Conservation (phyloP, 2,113 vertebrate genomes). For the Aspidoscelis tigris region DNA sequence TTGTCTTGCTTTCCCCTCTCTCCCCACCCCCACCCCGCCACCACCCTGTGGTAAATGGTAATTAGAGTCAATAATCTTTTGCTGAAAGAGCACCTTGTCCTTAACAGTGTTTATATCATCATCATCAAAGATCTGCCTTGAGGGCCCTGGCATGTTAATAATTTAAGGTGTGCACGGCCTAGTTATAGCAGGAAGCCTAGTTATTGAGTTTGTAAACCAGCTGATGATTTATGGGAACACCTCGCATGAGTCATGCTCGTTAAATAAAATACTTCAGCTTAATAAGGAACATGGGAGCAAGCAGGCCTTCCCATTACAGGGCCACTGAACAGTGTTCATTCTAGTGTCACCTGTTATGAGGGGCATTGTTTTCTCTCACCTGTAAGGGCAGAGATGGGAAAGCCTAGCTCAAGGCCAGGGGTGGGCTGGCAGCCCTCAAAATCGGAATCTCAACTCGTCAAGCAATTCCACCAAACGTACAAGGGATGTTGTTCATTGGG, state of each 20-base stretch:
- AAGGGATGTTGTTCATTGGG: too few species aligned
- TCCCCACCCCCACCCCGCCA: neutral
- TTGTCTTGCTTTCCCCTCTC: slow-evolving; percentile 79
- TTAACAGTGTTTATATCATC: slow-evolving; percentile 90
- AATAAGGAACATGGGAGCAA: slow-evolving; percentile 85
- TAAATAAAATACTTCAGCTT: slow-evolving; percentile 91
- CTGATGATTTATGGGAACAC: slow-evolving; percentile 97
- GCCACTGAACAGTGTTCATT: slow-evolving; percentile 76
- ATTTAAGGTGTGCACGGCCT: slow-evolving; percentile 94
- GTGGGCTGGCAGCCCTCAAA: too few species aligned
- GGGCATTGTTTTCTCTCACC: slow-evolving; percentile 15
- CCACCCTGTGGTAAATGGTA: slow-evolving; percentile 87
- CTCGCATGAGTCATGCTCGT: slow-evolving; percentile 92
- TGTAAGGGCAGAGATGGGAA: neutral
- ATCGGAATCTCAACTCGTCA: too few species aligned
- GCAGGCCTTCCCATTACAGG: slow-evolving; percentile 78
- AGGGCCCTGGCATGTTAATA: slow-evolving; percentile 94
- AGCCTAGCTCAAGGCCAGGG: neutral
- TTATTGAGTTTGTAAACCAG: slow-evolving; percentile 99
- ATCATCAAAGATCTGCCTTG: slow-evolving; percentile 98
- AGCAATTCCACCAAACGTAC: too few species aligned
- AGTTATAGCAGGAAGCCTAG: slow-evolving; percentile 94
- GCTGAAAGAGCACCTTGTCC: slow-evolving; percentile 98
- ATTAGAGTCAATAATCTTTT: slow-evolving; percentile 98
- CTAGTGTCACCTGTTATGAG: slow-evolving; percentile 72